phyloP scores from a whole-genome alignment of 2,888 invertebrate genomes.

The Ectemnius lituratus region DNA sequence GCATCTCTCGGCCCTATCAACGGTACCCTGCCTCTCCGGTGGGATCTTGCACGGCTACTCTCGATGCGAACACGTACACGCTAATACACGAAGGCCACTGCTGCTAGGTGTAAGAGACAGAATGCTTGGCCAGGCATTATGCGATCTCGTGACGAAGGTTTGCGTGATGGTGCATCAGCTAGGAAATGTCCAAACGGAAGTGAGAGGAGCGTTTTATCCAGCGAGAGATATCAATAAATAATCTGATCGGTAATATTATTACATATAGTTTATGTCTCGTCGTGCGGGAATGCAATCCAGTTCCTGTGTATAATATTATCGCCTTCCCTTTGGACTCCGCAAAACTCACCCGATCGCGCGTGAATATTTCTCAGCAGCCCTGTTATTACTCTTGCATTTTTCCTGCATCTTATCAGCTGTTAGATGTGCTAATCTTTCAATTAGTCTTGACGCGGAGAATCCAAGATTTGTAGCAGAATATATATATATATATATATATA shows the following conservation, averaged over 20 bases:
- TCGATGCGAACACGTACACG: constrained; percentile 21
- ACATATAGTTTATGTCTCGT: constrained; percentile 66
- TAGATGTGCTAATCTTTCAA: too few relatives aligned
- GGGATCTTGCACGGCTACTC: constrained; percentile 56
- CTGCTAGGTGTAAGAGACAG: background rate
- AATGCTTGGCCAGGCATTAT: constrained; percentile 38
- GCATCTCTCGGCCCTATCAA: constrained; percentile 60
- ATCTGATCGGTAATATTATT: constrained; percentile 73
- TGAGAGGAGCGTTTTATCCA: too few relatives aligned
- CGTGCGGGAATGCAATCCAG: constrained; percentile 65
- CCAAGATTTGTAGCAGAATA: too few relatives aligned
- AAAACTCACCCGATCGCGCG: too few relatives aligned
- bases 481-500: too few relatives aligned
- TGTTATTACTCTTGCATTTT: too few relatives aligned
- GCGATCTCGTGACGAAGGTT: constrained; percentile 54
- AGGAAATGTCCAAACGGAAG: constrained; percentile 32
- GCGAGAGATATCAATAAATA: constrained; percentile 69
- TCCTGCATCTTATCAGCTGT: too few relatives aligned
- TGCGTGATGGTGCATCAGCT: constrained; percentile 56
- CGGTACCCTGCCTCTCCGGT: constrained; percentile 48
- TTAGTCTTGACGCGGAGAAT: too few relatives aligned
- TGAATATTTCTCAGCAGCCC: too few relatives aligned
- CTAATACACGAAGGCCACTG: constrained; percentile 21
- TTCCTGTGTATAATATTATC: constrained; percentile 55
- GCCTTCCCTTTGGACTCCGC: constrained; percentile 21